Evolutionary conservation across 2,888 invertebrate genomes (phyloP).

Genomic region (Troides oblongomaculatus): DNA sequence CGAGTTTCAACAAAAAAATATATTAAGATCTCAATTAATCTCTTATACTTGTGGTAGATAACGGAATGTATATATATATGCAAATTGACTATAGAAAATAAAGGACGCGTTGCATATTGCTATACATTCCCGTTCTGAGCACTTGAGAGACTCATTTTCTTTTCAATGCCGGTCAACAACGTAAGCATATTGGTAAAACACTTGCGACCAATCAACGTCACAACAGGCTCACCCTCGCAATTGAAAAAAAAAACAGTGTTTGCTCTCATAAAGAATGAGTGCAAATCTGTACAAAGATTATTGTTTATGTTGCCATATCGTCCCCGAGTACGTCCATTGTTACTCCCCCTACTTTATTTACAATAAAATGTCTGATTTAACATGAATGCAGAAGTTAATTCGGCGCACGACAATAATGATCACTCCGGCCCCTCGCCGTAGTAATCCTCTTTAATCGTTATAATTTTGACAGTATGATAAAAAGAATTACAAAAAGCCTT

Average conservation of each 20-base stretch:
- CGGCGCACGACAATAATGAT: constrained; percentile 58
- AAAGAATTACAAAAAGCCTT: constrained; percentile 71
- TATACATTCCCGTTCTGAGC: constrained; percentile 34
- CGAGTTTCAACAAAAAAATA: neutral
- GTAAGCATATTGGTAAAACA: constrained; percentile 75
- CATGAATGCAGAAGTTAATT: constrained; percentile 72
- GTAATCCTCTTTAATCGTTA: constrained; percentile 58
- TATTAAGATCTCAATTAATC: neutral
- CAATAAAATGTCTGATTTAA: constrained; percentile 73
- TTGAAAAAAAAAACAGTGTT: constrained; percentile 67
- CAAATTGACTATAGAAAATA: neutral
- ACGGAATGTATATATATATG: no score
- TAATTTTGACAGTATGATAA: constrained; percentile 65
- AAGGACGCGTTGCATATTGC: neutral
- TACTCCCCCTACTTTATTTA: constrained; percentile 53
- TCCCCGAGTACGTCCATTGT: constrained; percentile 61
- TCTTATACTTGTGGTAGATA: no score
- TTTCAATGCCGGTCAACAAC: constrained; percentile 70
- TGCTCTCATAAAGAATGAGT: constrained; percentile 76
- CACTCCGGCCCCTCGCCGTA: constrained; percentile 40
- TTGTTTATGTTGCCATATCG: constrained; percentile 75
- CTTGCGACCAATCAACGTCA: constrained; percentile 74
- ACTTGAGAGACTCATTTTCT: constrained; percentile 69
- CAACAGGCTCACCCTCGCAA: constrained; percentile 56
- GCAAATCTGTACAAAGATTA: constrained; percentile 76